Evolutionary conservation across 2,888 invertebrate species (phyloP), one percentile per base, ranked within the genome.

Genomic region (Caenorhabditis virilis): DNA sequence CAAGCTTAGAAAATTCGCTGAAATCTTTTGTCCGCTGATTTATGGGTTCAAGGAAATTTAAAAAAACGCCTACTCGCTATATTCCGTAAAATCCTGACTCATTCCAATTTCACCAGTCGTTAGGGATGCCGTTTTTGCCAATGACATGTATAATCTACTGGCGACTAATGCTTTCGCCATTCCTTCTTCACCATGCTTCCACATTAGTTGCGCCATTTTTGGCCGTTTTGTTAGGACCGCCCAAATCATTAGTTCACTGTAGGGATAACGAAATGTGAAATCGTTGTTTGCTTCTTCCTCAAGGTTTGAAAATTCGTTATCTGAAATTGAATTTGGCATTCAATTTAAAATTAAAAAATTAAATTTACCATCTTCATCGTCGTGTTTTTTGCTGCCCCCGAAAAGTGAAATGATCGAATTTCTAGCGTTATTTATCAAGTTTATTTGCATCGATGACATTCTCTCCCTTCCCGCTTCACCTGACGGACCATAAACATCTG

Each of bases 171-270:
- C 71, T 69, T 97, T 98, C 1, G 95, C 95, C 68, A 97, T 85
- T 0, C 95, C 94, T 84, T 97, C 97, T 84, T 97, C 95, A 0
- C 97, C 97, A 82, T 95, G 95, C 70, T 94, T 92, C 97, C 97
- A 98, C 93, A 98, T 94, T 22, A 95, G 88, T 67, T 93, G 85
- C 0, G 97, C 95, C 80, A 80, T 80, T 84, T 92, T 91, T 83
- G 97, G 95, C 1, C 97, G 88, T 84, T 95, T 95, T n/a, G 95
- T 95, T 58, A 98, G 86, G 6, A 98, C 95, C 36, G 97, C 92
- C 97, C 97, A 98, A 84, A 95, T 81, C 80, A 87, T 87, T 70
- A 97, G 87, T 85, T 97, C 97, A 84, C 95, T 95, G 86, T 95
- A 97, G 0, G 97, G 97, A 85, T 92, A 80, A 18, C 73, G 55